These are phyloP conservation scores for Sphaerophoria rueppellii DNA, from an alignment of 2,888 invertebrate genomes.

Conservation along the genomic window DNA sequence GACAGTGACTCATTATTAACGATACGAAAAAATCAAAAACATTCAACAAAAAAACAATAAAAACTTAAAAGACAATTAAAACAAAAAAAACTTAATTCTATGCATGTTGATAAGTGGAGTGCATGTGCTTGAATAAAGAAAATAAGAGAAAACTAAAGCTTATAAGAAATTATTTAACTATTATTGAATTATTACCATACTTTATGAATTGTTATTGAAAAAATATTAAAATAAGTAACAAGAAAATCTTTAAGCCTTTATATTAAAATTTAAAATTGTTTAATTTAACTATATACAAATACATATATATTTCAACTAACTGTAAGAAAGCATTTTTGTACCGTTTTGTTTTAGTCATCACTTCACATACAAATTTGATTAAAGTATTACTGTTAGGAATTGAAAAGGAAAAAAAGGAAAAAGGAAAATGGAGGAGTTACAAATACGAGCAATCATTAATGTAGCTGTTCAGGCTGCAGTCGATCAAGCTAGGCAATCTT, in stretches of 20 bases:
- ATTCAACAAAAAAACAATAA: background rate
- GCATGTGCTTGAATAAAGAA: background rate
- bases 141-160: background rate
- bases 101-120: slow-evolving; percentile 2
- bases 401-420: background rate
- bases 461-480: slow-evolving; percentile 29
- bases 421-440: slow-evolving; percentile 12
- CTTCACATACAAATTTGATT: slow-evolving; percentile 1
- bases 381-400: background rate
- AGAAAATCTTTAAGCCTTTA: background rate
- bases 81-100: background rate
- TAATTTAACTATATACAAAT: background rate
- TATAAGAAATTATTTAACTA: background rate
- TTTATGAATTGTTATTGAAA: background rate
- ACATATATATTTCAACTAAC: background rate
- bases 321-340: slow-evolving; percentile 1
- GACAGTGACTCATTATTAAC: background rate
- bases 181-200: background rate
- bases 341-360: background rate
- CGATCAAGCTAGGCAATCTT: slow-evolving; percentile 10
- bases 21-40: slow-evolving; percentile 11
- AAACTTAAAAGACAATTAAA: background rate
- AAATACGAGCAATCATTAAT: slow-evolving; percentile 12
- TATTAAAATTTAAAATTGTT: background rate
- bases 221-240: background rate